phyloP scores from a whole-genome alignment of 2,113 vertebrate species.

The Danionella cerebrum region DNA sequence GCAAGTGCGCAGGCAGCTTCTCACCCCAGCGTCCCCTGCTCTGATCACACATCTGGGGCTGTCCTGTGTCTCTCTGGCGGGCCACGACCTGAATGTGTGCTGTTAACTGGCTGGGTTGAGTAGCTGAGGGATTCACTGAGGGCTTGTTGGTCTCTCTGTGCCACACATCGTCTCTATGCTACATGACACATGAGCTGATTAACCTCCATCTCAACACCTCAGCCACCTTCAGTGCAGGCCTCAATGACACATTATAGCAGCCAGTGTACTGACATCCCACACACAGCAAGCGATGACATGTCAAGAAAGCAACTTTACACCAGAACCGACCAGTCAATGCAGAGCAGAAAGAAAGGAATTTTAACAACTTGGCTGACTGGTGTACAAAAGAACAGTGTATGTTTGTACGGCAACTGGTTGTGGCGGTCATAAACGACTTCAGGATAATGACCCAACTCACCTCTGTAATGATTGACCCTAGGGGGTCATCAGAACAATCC shows the following conservation, averaged over 20 bases:
- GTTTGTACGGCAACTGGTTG: no score
- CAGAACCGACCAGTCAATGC: background rate
- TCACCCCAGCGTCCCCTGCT: conserved; percentile 42
- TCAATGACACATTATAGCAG: conserved; percentile 15
- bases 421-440: no score
- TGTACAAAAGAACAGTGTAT: conserved; percentile 4
- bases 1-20: conserved; percentile 44
- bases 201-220: conserved; percentile 11
- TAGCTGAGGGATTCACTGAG: conserved; percentile 44
- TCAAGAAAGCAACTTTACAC: conserved; percentile 12
- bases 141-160: conserved; percentile 16
- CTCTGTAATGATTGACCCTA: no score
- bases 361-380: conserved; percentile 6
- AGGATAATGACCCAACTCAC: no score
- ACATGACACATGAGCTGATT: conserved; percentile 29
- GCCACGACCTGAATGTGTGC: conserved; percentile 51
- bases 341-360: background rate
- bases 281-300: conserved; percentile 10
- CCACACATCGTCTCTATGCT: conserved; percentile 1
- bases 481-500: no score
- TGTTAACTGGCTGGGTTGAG: conserved; percentile 62
- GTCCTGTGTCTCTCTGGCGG: conserved; percentile 44
- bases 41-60: conserved; percentile 62
- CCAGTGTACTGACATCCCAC: background rate
- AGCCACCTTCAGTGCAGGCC: background rate